Evolutionary conservation across 92 coral and sea anemone species (phyloP).

Genomic region (Heliopora coerulea): DNA sequence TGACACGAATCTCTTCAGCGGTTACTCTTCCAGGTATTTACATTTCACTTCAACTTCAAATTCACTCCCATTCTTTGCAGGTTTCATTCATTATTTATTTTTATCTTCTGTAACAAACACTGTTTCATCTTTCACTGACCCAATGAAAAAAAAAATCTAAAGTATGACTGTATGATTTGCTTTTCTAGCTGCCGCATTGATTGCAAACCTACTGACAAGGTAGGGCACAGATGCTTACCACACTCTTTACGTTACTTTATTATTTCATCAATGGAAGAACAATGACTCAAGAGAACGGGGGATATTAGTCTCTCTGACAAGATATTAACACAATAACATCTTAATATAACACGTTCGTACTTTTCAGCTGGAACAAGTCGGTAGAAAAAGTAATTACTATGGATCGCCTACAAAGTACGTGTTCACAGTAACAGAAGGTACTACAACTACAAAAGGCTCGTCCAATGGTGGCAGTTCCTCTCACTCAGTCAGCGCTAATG

Average conservation of each 20-base stretch:
- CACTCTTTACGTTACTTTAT: too few species aligned
- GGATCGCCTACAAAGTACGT: constrained; percentile 12
- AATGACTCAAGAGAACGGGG: too few species aligned
- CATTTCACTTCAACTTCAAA: background rate
- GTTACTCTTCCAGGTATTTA: constrained; percentile 43
- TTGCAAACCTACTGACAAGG: constrained; percentile 39
- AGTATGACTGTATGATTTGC: background rate
- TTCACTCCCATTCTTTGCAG: background rate
- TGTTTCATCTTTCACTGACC: too few species aligned
- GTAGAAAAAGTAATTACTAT: background rate
- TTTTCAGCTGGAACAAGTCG: constrained; percentile 25
- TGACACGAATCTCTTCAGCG: constrained; percentile 34
- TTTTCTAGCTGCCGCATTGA: constrained; percentile 40
- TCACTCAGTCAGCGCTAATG: constrained; percentile 30
- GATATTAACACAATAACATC: background rate
- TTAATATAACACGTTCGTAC: background rate
- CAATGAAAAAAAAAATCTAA: background rate
- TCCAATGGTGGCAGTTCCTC: constrained; percentile 37
- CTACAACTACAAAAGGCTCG: constrained; percentile 37
- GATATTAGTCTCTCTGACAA: background rate
- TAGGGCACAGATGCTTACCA: background rate
- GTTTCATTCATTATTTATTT: background rate
- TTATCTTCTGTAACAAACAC: too few species aligned
- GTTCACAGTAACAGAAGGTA: constrained; percentile 39
- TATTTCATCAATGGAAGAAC: too few species aligned